Percentiles rank a stretch among this genome's conserved stretches.
Evolutionary conservation across 2,888 invertebrate species (phyloP).

Genomic region (Clivina fossor): DNA sequence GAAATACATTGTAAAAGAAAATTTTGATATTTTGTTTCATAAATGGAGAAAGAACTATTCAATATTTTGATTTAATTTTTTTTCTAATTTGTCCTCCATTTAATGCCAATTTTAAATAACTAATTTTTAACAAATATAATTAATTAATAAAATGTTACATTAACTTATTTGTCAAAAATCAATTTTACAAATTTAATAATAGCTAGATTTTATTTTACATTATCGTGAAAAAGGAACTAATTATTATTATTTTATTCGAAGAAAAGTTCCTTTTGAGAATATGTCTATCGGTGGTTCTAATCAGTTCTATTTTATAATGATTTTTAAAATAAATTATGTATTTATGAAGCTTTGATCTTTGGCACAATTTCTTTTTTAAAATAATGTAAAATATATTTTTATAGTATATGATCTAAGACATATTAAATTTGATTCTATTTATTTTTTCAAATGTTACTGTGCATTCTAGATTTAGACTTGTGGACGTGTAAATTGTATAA

Average conservation of each 20-base stretch:
- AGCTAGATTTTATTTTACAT: background rate
- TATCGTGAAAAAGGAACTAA: background rate
- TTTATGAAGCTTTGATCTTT: slow-evolving; percentile 25
- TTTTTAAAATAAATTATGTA: no score
- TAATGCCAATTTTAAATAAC: no score
- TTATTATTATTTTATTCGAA: background rate
- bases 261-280: background rate
- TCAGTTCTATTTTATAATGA: slow-evolving; percentile 18
- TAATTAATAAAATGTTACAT: background rate
- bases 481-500: slow-evolving; percentile 31
- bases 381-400: background rate
- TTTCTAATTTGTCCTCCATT: background rate
- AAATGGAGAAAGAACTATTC: no score
- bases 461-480: slow-evolving; percentile 7
- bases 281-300: slow-evolving; percentile 7
- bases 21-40: no score
- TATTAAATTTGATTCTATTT: background rate
- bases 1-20: no score
- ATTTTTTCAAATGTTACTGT: slow-evolving; percentile 2
- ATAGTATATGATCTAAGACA: background rate
- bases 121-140: background rate
- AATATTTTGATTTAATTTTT: background rate
- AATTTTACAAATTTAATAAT: no score
- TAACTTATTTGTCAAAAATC: background rate
- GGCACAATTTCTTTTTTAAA: slow-evolving; percentile 19